Evolutionary conservation across 2,888 invertebrate species (phyloP).

Genomic region (Toxonevra muliebris): DNA sequence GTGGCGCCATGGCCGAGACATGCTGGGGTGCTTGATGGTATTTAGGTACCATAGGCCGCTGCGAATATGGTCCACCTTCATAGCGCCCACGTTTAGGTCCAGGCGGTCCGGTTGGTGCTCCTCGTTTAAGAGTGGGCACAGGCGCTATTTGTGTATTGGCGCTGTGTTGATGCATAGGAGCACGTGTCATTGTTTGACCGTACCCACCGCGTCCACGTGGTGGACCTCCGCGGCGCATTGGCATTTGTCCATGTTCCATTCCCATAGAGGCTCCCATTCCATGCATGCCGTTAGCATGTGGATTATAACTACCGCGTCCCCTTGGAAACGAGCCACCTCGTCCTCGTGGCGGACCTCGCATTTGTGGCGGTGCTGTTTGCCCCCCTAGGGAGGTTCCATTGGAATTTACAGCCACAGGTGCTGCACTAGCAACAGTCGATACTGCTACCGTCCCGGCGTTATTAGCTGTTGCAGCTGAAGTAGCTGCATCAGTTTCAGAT

Average conservation of each 20-base stretch:
- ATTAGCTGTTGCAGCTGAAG: conserved; percentile 28
- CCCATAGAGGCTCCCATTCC: conserved; percentile 44
- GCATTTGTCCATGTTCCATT: conserved; percentile 52
- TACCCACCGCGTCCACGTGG: conserved; percentile 63
- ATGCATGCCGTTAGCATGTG: conserved; percentile 52
- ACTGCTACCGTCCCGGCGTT: conserved; percentile 5
- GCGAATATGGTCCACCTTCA: conserved; percentile 62
- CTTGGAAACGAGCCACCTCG: conserved; percentile 57
- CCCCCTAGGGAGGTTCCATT: conserved; percentile 38
- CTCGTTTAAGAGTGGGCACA: conserved; percentile 63
- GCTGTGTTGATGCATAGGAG: conserved; percentile 60
- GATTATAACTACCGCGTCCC: conserved; percentile 61
- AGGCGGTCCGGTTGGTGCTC: conserved; percentile 61
- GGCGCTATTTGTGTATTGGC: conserved; percentile 63
- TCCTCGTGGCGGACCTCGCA: conserved; percentile 56
- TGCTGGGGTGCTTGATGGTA: conserved; percentile 60
- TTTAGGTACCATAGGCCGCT: conserved; percentile 61
- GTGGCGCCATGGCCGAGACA: conserved; percentile 49
- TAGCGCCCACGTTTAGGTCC: conserved; percentile 65
- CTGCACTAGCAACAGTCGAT: conserved; percentile 38
- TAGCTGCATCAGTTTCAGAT: conserved; percentile 39
- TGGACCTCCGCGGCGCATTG: conserved; percentile 57
- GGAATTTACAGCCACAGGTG: conserved; percentile 42
- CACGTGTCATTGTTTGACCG: conserved; percentile 59
- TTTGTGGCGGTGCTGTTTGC: conserved; percentile 45